These are phyloP conservation scores for Anarsia innoxiella DNA, from an alignment of 2,888 invertebrate species.

Conservation along the genomic window DNA sequence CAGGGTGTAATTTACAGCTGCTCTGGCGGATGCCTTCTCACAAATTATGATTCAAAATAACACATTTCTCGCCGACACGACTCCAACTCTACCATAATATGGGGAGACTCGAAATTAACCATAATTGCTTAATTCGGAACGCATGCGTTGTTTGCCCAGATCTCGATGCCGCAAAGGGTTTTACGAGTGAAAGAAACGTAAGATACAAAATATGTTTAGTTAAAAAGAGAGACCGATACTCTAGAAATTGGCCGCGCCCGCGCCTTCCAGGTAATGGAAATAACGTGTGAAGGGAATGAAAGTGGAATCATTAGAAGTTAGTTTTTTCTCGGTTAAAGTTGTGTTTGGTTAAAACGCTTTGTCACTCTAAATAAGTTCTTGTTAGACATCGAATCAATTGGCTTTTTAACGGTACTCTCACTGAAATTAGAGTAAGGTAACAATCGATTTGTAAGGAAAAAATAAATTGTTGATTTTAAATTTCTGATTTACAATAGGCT, in stretches of 20 bases:
- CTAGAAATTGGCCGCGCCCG: constrained; percentile 26
- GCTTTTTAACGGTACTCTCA: too few relatives aligned
- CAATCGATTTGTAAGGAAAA: too few relatives aligned
- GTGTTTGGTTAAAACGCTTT: constrained; percentile 30
- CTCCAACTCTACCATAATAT: constrained; percentile 49
- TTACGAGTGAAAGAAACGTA: constrained; percentile 30
- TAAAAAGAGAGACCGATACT: constrained; percentile 35
- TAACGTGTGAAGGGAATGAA: constrained; percentile 62
- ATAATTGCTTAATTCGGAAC: constrained; percentile 74
- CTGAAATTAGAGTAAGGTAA: too few relatives aligned
- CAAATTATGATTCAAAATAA: constrained; percentile 74
- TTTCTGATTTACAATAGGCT: too few relatives aligned
- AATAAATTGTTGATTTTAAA: too few relatives aligned
- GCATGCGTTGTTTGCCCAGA: constrained; percentile 54
- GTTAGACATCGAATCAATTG: too few relatives aligned
- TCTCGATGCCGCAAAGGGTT: constrained; percentile 45
- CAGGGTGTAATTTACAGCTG: constrained; percentile 67
- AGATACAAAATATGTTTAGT: constrained; percentile 20
- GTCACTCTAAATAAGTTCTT: constrained; percentile 23
- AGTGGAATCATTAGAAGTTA: constrained; percentile 50
- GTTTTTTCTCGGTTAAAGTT: constrained; percentile 50
- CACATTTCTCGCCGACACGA: constrained; percentile 61
- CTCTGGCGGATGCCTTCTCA: constrained; percentile 69
- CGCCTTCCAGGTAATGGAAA: constrained; percentile 59
- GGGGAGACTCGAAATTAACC: constrained; percentile 71